phyloP scores from a whole-genome alignment of 2,888 invertebrate genomes.

The Pristionchus exspectatus region DNA sequence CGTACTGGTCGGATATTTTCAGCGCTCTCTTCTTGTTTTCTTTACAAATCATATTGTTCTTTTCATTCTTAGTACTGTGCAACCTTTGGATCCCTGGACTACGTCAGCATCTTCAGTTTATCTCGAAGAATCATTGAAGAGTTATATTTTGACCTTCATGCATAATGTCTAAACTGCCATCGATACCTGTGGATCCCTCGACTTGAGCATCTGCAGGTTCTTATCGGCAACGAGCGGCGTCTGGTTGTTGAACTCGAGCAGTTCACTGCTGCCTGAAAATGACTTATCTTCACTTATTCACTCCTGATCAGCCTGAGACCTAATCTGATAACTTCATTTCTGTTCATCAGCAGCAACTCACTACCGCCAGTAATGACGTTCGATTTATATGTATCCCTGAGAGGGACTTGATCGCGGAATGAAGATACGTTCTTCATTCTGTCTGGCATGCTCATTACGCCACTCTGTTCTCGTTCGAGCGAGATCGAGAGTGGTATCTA shows the following conservation, averaged over 20 bases:
- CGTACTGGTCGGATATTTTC: too few species aligned
- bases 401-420: too few species aligned
- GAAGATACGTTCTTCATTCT: neutral
- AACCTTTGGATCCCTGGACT: constrained; percentile 39
- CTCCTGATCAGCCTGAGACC: neutral
- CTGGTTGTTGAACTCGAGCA: constrained; percentile 59
- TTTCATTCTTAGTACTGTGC: too few species aligned
- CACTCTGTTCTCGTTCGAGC: neutral
- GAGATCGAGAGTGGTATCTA: neutral
- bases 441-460: neutral
- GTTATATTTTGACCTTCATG: too few species aligned
- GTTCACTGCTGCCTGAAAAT: constrained; percentile 29
- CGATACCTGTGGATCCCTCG: constrained; percentile 4
- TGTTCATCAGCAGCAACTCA: neutral
- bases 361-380: too few species aligned
- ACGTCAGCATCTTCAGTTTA: constrained; percentile 63
- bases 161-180: too few species aligned
- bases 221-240: constrained; percentile 61
- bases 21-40: too few species aligned
- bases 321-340: neutral
- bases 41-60: too few species aligned
- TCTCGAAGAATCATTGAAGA: too few species aligned
- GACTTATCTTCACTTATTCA: neutral
- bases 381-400: too few species aligned
- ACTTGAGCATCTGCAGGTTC: constrained; percentile 61